phyloP scores from a whole-genome alignment of 2,888 invertebrate genomes.

The Macrosoma leucophasiata region DNA sequence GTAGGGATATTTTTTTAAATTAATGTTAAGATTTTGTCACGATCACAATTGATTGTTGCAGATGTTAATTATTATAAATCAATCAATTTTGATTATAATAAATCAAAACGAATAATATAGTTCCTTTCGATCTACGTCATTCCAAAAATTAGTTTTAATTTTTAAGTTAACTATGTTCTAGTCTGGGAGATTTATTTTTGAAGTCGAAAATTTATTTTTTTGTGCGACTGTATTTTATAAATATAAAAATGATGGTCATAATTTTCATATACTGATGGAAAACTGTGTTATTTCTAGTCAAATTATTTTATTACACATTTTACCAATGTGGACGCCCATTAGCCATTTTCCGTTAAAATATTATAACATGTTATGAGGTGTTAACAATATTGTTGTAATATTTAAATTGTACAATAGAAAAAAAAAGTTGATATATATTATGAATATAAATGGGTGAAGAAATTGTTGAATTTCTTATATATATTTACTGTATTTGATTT shows the following conservation, averaged over 20 bases:
- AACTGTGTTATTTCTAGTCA: conserved; percentile 69
- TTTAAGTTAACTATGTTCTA: conserved; percentile 28
- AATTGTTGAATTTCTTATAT: conserved; percentile 15
- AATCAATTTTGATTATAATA: conserved; percentile 21
- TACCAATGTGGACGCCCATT: conserved; percentile 49
- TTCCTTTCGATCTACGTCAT: conserved; percentile 29
- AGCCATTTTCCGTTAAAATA: too few species aligned
- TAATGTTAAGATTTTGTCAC: conserved; percentile 6
- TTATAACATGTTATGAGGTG: too few species aligned
- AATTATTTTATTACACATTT: conserved; percentile 64
- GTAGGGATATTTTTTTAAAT: conserved; percentile 9
- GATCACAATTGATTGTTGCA: conserved; percentile 14
- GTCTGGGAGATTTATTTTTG: conserved; percentile 16
- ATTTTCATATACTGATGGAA: conserved; percentile 49
- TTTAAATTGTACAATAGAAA: too few species aligned
- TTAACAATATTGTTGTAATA: too few species aligned
- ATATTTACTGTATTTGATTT: conserved; percentile 15
- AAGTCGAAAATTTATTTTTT: conserved; percentile 17
- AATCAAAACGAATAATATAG: conserved; percentile 27
- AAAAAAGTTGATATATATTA: too few species aligned
- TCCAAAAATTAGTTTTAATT: conserved; percentile 33
- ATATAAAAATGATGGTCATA: too few species aligned
- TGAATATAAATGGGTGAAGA: too few species aligned
- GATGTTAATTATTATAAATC: conserved; percentile 27
- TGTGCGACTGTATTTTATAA: conserved; percentile 66